These are phyloP conservation scores for Litoditis marina DNA, from an alignment of 2,888 invertebrate species.

Conservation along the genomic window DNA sequence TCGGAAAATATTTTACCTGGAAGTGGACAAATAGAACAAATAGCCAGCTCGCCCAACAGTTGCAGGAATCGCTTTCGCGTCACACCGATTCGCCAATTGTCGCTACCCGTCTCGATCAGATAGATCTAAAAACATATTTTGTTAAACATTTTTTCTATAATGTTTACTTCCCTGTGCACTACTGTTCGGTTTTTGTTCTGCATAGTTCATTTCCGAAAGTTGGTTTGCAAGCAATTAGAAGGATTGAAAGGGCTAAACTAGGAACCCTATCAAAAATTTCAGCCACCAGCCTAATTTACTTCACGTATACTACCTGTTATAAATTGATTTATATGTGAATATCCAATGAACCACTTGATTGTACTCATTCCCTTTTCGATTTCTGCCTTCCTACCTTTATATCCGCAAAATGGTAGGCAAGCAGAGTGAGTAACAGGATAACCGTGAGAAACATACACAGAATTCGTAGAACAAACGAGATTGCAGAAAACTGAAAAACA, in stretches of 20 bases:
- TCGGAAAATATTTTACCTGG: conserved; percentile 32
- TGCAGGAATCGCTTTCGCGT: conserved; percentile 85
- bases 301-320: no score
- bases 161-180: no score
- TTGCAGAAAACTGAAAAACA: conserved; percentile 19
- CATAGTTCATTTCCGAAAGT: no score
- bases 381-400: conserved; percentile 97
- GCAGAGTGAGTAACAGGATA: conserved; percentile 95
- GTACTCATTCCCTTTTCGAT: conserved; percentile 1
- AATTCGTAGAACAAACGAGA: conserved; percentile 34
- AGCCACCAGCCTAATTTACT: no score
- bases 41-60: conserved; percentile 75
- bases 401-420: conserved; percentile 99
- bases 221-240: no score
- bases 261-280: no score
- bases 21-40: conserved; percentile 80
- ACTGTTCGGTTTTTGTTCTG: no score
- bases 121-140: conserved; percentile 76
- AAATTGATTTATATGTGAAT: no score
- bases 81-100: conserved; percentile 99
- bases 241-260: no score
- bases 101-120: conserved; percentile 99
- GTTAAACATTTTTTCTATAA: neutral
- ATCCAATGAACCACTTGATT: neutral
- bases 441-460: conserved; percentile 77